A percentile compares a stretch with the other conserved stretches of the same genome.
Evolutionary conservation across 2,113 vertebrate genomes (phyloP).

Genomic region (Cygnus buccinator): DNA sequence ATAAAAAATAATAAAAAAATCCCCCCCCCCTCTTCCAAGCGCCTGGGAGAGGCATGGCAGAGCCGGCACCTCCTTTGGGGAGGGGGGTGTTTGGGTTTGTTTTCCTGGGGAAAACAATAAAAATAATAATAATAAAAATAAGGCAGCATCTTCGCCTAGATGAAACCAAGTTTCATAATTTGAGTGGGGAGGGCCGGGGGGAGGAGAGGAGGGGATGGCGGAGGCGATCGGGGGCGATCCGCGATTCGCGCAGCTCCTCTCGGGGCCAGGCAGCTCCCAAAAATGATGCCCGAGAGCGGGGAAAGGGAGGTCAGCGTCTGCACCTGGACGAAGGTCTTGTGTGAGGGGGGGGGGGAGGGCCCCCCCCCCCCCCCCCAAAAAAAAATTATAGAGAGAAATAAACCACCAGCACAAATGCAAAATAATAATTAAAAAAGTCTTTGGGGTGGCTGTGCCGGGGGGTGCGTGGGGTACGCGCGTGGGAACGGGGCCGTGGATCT

Average conservation of each 20-base stretch:
- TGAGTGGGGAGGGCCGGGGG: not conserved
- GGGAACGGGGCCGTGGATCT: not conserved
- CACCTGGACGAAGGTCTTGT: not conserved
- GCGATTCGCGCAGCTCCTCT: not conserved
- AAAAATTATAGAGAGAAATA: not conserved
- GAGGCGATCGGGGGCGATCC: not conserved
- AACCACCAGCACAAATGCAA: not conserved
- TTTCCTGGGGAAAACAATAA: not conserved
- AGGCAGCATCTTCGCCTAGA: not conserved
- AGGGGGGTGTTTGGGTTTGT: not conserved
- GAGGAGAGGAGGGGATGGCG: not conserved
- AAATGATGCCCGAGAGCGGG: not conserved
- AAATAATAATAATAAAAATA: not conserved
- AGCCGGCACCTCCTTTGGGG: not conserved
- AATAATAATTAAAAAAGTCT: not conserved
- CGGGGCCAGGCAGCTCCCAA: not conserved
- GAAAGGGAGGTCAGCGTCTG: not conserved
- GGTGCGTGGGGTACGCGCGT: not conserved
- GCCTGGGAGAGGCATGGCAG: not conserved
- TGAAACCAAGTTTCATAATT: not conserved
- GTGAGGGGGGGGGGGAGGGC: not conserved
- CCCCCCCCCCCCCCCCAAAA: no score
- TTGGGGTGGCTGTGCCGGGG: not conserved
- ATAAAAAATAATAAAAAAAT: no score
- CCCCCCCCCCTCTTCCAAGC: not conserved